Evolutionary conservation across 2,797 vertebrate genomes (phyloP), one percentile per base, ranked within the genome.

Genomic region (Salarias fasciatus): DNA sequence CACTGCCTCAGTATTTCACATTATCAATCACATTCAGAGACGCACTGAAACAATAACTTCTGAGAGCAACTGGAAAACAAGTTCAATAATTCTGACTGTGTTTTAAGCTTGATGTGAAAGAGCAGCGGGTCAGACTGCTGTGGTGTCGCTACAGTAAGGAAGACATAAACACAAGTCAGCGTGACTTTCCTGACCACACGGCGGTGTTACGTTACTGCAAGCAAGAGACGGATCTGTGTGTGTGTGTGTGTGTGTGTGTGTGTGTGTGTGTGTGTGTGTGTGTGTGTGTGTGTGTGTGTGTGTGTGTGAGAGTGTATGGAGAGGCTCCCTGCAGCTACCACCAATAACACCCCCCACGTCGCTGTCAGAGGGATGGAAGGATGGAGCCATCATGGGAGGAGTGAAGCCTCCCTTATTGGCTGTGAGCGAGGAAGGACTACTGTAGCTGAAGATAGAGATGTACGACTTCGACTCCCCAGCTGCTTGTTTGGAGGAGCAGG

Each of bases 361-460:
- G 80, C 72, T 62, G 77, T 70, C 79, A 81, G 12, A 73, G 53
- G 62, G 55, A 66, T 46, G 75, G 64, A 68, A 18, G 36, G 74
- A 77, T 77, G 57, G 63, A 78, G 65, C 47, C 65, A 47, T 60
- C 12, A 8, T 55, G 53, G 66, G 59, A 75, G 64, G 58, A 31
- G 48, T 63, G 63, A 63, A 75, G 72, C 61, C 77, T 83, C 60
- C 57, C 63, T 84, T 58, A 64, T 76, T 80, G 63, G 67, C 58
- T 61, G 56, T 14, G 37, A 77, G 38, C 46, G 55, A 40, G 46
- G 52, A 46, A 46, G 58, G 50, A 46, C 66, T 50, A 51, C 65
- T 57, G 53, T 35, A 73, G 78, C 63, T 68, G 63, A 36, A 73
- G 73, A 77, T 81, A 57, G 49, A 80, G 67, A 77, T 47, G 61